These are phyloP conservation scores for Dolichomitus sp. DNA, from an alignment of 2,888 invertebrate genomes.

Conservation along the genomic window DNA sequence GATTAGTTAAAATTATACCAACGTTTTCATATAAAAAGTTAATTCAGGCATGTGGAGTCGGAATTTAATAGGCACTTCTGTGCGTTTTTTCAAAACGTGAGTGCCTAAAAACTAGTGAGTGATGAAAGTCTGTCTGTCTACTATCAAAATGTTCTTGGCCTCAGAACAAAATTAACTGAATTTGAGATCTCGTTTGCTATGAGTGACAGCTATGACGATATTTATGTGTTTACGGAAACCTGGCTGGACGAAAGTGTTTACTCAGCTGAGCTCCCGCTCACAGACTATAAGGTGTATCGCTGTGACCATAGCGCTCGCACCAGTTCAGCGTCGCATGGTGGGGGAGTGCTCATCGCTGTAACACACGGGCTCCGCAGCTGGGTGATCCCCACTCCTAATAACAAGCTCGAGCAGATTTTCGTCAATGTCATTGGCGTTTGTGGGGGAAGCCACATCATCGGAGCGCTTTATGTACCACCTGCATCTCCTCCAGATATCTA, in stretches of 20 bases:
- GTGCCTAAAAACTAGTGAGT: too few species aligned
- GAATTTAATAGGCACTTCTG: too few species aligned
- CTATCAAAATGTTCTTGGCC: conserved; percentile 48
- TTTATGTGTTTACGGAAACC: conserved; percentile 41
- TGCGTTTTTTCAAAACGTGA: too few species aligned
- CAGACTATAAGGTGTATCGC: conserved; percentile 29
- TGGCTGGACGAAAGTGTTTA: conserved; percentile 39
- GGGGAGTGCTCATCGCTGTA: conserved; percentile 45
- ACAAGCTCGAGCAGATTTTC: not conserved
- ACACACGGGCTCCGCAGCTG: not conserved
- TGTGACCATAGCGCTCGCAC: conserved; percentile 12
- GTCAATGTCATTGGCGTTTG: not conserved
- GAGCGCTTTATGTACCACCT: not conserved
- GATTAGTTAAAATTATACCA: too few species aligned
- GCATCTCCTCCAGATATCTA: not conserved
- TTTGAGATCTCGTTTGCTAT: not conserved
- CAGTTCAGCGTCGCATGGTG: conserved; percentile 8
- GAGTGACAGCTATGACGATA: not conserved
- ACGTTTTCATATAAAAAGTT: too few species aligned
- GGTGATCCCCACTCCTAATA: not conserved
- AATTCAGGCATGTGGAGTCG: too few species aligned
- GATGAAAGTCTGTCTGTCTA: conserved; percentile 76
- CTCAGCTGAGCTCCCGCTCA: conserved; percentile 24
- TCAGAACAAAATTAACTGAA: conserved; percentile 24
- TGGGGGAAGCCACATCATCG: not conserved